Evolutionary conservation across 2,888 invertebrate species (phyloP).

Genomic region (Coenonympha glycerion): DNA sequence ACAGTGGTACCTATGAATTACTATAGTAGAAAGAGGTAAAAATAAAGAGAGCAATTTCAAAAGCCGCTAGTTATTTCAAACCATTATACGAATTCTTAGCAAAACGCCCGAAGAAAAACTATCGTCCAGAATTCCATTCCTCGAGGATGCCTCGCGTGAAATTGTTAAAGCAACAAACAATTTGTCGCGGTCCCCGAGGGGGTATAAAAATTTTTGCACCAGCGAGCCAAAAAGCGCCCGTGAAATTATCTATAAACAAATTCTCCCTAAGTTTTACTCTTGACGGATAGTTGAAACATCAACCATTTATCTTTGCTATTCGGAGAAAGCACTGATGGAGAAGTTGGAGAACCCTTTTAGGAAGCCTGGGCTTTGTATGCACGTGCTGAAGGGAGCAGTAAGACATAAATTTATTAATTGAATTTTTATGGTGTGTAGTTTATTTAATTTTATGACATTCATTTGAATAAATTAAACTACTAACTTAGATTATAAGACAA

Average conservation of each 20-base stretch:
- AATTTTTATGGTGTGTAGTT: no score
- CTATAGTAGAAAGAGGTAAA: no score
- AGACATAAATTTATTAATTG: no score
- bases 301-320: conserved; percentile 1
- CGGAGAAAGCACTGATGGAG: no score
- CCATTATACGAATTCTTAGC: neutral
- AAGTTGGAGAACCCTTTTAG: no score
- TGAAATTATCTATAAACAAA: conserved; percentile 26
- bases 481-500: no score
- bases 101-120: neutral
- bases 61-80: neutral
- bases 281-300: conserved; percentile 5
- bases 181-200: conserved; percentile 21
- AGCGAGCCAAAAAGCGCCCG: conserved; percentile 23
- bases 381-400: no score
- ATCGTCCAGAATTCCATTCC: neutral
- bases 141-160: conserved; percentile 11
- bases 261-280: conserved; percentile 17
- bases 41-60: no score
- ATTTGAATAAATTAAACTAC: no score
- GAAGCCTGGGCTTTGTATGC: no score
- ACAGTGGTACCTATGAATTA: no score
- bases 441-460: no score
- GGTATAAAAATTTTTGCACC: conserved; percentile 23
- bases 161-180: conserved; percentile 19